phyloP scores from a whole-genome alignment of 2,113 vertebrate species.

The Antechinus flavipes region DNA sequence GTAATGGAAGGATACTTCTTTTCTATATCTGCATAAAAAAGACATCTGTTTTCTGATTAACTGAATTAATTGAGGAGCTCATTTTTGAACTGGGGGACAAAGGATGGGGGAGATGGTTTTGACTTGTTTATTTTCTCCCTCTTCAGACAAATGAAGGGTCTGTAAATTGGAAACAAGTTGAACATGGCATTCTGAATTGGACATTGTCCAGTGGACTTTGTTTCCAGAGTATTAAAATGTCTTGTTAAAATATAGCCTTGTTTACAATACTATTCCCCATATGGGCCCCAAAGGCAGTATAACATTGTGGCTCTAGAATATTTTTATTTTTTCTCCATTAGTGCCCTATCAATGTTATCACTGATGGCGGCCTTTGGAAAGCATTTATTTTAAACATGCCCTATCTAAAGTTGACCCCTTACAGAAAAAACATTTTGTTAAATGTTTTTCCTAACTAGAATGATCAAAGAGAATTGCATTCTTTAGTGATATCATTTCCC shows the following conservation, averaged over 20 bases:
- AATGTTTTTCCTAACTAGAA: constrained; percentile 26
- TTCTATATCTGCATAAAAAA: background rate
- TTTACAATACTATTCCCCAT: background rate
- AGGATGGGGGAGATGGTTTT: background rate
- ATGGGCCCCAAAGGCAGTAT: background rate
- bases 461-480: constrained; percentile 32
- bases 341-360: constrained; percentile 1
- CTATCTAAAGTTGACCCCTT: background rate
- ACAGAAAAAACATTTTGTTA: constrained; percentile 28
- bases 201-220: background rate
- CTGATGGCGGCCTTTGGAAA: constrained; percentile 21
- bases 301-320: background rate
- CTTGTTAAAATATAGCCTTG: constrained; percentile 22
- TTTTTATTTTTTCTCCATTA: constrained; percentile 31
- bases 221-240: constrained; percentile 23
- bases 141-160: background rate
- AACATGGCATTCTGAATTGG: background rate
- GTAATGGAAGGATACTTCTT: background rate
- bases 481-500: constrained; percentile 39
- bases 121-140: background rate
- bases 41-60: background rate
- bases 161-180: background rate
- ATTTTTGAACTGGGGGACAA: background rate
- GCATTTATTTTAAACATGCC: constrained; percentile 9
- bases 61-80: background rate